Base-by-base conservation (phyloP, 2,797 vertebrate species). In the Erpetoichthys calabaricus region DNA sequence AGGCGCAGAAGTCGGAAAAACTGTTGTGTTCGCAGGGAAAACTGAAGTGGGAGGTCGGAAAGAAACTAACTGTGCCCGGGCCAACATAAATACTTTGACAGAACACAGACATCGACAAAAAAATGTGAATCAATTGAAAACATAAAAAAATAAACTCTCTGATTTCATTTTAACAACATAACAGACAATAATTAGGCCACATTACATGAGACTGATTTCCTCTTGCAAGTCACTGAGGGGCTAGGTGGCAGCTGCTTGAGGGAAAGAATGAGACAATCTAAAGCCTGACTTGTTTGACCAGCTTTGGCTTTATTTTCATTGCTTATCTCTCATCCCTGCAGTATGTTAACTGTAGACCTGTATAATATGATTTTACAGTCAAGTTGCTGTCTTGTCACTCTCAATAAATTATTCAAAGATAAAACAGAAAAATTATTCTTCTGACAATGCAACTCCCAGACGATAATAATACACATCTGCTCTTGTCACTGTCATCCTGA, bases 51-150 rank as follows among this genome's bases (percentile, higher is more conserved):
- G 62, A 59, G 59, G 58, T 55, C n/a, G 51, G 51, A 47, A 45
- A 8, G 41, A 42, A 9, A 55, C n/a, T 45, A 41, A 45, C n/a
- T 45, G 6, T 42, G 45, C 51, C 42, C 43, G 7, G 51, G 62
- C 62, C 62, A 63, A 63, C 46, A 51, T 52, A 63, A 63, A 63
- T 56, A 63, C 45, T 8, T 5, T 43, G 56, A 56, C 54, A 59
- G 58, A 56, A 63, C 42, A 25, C 55, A 60, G 58, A 45, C 55
- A 50, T 7, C 49, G 56, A 44, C 45, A 57, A 44, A 65, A 50
- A 62, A 60, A 51, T 51, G 49, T 43, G 53, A 59, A 60, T 47
- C 58, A 50, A 25, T 59, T 50, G 50, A 45, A 47, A 56, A 57
- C 45, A 65, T 51, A 44, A 45, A 56, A 57, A 64, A 56, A 57